Base-by-base conservation (phyloP, 2,797 vertebrate genomes). In the Sebastes steindachneri region DNA sequence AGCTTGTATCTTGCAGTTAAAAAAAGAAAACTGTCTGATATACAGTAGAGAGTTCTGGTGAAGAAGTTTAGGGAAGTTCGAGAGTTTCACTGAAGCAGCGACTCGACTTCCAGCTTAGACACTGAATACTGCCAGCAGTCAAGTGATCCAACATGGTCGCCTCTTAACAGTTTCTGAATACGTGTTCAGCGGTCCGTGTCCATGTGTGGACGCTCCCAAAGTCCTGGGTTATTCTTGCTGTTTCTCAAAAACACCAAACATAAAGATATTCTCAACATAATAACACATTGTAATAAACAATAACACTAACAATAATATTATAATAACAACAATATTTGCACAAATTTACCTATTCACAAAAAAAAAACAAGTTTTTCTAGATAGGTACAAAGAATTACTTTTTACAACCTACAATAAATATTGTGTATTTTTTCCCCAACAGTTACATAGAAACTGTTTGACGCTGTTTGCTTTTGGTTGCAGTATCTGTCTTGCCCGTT, bases 401-500 rank as follows among this genome's bases (percentile, higher is more conserved):
- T 96, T 90, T 97, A 97, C 97, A 97, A 95, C 95, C 96, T 97
- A 96, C 96, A 97, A 98, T 98, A 99, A 98, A 99, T 97, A 98
- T 95, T 90, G 87, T 96, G 94, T 90, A 79, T 92, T 88, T 91
- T 79, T 68, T 63, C 25, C 37, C 81, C 72, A 86, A 91, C 84
- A 90, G 90, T 90, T 89, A 92, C 85, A 89, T 84, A 86, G 75
- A 94, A 91, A 91, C 85, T 84, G 90, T 89, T 88, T 82, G 84
- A 92, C 84, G 90, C 79, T 82, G 82, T 88, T 88, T 85, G 83
- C 69, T 91, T 91, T 89, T 84, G 91, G 85, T 91, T 84, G 88
- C 84, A 80, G 81, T 86, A 68, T 91, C 77, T 83, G 72, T 90
- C 78, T 86, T 75, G 88, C 89, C 75, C 74, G 45, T 88, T 82